Evolutionary conservation across 2,888 invertebrate genomes (phyloP), one percentile per base, ranked within the genome.

Genomic region (Leptinotarsa juncta): DNA sequence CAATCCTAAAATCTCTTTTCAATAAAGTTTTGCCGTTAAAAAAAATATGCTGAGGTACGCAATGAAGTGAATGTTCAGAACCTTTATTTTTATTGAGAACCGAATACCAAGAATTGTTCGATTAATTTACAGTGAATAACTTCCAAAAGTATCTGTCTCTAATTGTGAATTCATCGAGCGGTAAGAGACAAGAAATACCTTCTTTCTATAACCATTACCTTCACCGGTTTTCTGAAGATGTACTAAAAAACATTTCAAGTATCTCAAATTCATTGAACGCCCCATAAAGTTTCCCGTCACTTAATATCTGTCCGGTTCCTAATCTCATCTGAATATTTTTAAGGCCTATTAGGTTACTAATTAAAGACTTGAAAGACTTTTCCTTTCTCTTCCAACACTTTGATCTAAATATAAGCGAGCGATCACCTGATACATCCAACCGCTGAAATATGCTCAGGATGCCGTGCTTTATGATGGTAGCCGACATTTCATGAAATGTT

Each of bases 391-490:
- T 74, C 70, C 73, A 53, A 73, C 70, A 73, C 81, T 81, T 81
- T 80, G 81, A 81, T 81, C 81, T 81, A 80, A 81, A 81, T 78
- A 78, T 80, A 81, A 80, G 77, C 76, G 76, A 73, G 72, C 73
- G 74, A 78, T 77, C 73, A 78, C 71, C 71, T 71, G 74, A 62
- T 74, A 10, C 62, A 42, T 42, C 32, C 32, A 10, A 26, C 62
- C 62, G 62, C 26, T 57, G 57, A 57, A 57, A 57, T 57, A 57
- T 57, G 57, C 57, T 62, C 62, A 42, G 62, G 42, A 62, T 62
- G 62, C 62, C n/a, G 62, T 62, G 62, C 62, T n/a, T 62, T 62
- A 62, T 62, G 62, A 32, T 62, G 62, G 42, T 5, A 32, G 62
- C 62, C 62, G 62, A 62, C 62, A 12, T n/a, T 62, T 42, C 32